A percentile compares a stretch with the other conserved stretches of the same genome.
Conservation (phyloP, 2,888 invertebrate species). For the Parelbella ahira region DNA sequence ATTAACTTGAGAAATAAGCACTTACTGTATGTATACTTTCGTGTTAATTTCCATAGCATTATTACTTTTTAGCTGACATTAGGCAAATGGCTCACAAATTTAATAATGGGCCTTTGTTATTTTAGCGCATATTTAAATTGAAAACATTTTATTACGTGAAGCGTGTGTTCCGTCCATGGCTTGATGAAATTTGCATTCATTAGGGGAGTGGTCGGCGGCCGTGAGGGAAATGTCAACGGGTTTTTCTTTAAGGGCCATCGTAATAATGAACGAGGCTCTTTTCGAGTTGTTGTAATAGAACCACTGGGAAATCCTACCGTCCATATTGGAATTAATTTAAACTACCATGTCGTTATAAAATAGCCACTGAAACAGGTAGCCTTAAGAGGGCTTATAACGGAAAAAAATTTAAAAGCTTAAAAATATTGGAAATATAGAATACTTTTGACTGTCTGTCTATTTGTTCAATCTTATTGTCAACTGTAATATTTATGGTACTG, state of each 20-base stretch:
- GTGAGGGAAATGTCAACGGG: conserved; percentile 47
- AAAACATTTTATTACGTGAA: conserved; percentile 44
- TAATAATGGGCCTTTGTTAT: conserved; percentile 37
- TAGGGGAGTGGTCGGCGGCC: conserved; percentile 48
- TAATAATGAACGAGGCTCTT: conserved; percentile 34
- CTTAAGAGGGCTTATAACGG: no score
- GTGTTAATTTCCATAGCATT: conserved; percentile 6
- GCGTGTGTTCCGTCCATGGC: conserved; percentile 46
- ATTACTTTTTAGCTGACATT: conserved; percentile 4
- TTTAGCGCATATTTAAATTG: no score
- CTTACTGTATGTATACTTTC: no score
- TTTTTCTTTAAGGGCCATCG: conserved; percentile 45
- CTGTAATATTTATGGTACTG: no score
- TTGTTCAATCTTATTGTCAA: no score
- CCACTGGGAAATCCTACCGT: conserved; percentile 20
- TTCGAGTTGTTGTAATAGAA: conserved; percentile 26
- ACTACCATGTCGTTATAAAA: not conserved
- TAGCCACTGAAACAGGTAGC: no score
- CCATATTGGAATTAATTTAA: conserved; percentile 4
- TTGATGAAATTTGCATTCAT: conserved; percentile 74
- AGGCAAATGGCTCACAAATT: conserved; percentile 31
- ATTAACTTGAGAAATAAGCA: no score
- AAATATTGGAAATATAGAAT: no score
- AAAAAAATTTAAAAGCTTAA: no score
- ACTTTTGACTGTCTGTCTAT: no score